These are phyloP conservation scores for Gisinianus flammeolus DNA, from an alignment of 2,888 invertebrate genomes.

Conservation along the genomic window DNA sequence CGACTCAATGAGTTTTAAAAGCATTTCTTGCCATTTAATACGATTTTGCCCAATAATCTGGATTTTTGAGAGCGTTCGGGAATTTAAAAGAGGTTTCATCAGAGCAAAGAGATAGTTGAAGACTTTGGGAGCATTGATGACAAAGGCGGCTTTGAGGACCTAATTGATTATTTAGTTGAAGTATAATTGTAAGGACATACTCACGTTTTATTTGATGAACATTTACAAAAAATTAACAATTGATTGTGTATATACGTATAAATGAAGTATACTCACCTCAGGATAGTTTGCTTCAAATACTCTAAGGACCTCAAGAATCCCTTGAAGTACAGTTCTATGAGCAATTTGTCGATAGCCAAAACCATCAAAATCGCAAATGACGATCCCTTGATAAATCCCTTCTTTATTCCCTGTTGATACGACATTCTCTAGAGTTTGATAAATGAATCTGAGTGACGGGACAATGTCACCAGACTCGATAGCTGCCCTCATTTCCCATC, in stretches of 20 bases:
- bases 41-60: slow-evolving; percentile 41
- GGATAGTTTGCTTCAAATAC: slow-evolving; percentile 47
- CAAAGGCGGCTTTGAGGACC: slow-evolving; percentile 39
- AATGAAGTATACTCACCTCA: slow-evolving; percentile 36
- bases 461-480: slow-evolving; percentile 45
- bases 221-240: neutral
- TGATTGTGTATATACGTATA: neutral
- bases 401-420: slow-evolving; percentile 14
- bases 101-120: slow-evolving; percentile 43
- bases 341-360: slow-evolving; percentile 53
- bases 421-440: slow-evolving; percentile 40
- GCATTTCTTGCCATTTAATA: slow-evolving; percentile 40
- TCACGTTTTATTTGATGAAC: neutral
- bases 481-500: slow-evolving; percentile 41
- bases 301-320: slow-evolving; percentile 41
- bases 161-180: too few species aligned
- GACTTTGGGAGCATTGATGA: slow-evolving; percentile 45
- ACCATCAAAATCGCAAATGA: slow-evolving; percentile 54
- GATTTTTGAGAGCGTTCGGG: slow-evolving; percentile 41
- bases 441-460: slow-evolving; percentile 42
- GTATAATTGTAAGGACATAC: neutral
- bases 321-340: slow-evolving; percentile 45
- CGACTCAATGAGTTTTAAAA: slow-evolving; percentile 34
- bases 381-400: slow-evolving; percentile 40
- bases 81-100: slow-evolving; percentile 43